Percentiles rank a stretch among this genome's conserved stretches.
Evolutionary conservation across 2,113 vertebrate species (phyloP).

Genomic region (Macroglossus sobrinus): DNA sequence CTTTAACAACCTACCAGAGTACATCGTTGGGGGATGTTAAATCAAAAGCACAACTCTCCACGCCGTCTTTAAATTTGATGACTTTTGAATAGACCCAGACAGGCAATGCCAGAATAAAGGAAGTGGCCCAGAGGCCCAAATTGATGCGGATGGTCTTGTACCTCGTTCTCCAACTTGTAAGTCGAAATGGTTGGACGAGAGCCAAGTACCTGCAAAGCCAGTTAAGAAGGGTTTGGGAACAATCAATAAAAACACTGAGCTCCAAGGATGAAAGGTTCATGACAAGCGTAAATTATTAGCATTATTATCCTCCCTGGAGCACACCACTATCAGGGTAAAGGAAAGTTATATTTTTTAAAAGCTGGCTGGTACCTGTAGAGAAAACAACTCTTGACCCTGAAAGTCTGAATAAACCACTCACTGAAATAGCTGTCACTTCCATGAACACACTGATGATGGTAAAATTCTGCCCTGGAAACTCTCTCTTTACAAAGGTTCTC

Average conservation of each 20-base stretch:
- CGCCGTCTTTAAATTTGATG: slow-evolving; percentile 80
- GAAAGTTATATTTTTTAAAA: slow-evolving; percentile 61
- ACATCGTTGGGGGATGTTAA: slow-evolving; percentile 76
- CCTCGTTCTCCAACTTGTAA: slow-evolving; percentile 75
- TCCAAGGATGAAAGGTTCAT: slow-evolving; percentile 62
- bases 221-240: slow-evolving; percentile 54
- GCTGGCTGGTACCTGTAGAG: slow-evolving; percentile 37
- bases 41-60: slow-evolving; percentile 82
- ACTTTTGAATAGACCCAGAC: slow-evolving; percentile 80
- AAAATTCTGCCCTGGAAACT: not conserved
- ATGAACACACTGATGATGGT: not conserved
- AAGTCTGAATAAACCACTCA: slow-evolving; percentile 63
- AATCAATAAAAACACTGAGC: slow-evolving; percentile 69
- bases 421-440: slow-evolving; percentile 38
- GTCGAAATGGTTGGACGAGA: slow-evolving; percentile 80
- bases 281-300: slow-evolving; percentile 71
- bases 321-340: slow-evolving; percentile 43
- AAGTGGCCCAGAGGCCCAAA: slow-evolving; percentile 77
- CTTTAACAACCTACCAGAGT: slow-evolving; percentile 75
- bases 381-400: slow-evolving; percentile 59
- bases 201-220: slow-evolving; percentile 77
- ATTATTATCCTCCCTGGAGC: slow-evolving; percentile 61
- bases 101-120: slow-evolving; percentile 74
- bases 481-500: not conserved
- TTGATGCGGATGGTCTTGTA: slow-evolving; percentile 77